These are phyloP conservation scores for Acropternis orthonyx DNA, from an alignment of 2,797 vertebrate species.

Conservation along the genomic window DNA sequence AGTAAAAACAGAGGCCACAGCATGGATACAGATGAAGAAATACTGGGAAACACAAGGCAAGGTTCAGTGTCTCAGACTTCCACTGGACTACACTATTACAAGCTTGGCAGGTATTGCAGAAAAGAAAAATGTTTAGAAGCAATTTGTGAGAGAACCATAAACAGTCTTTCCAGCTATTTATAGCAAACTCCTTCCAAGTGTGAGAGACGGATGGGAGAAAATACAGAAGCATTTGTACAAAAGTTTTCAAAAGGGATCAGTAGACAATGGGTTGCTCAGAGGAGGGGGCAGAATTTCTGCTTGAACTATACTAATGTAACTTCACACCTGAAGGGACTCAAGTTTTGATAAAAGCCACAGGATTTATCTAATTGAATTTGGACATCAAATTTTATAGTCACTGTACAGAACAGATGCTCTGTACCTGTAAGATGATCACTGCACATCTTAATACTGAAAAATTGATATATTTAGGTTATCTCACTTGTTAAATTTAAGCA, in stretches of 20 bases:
- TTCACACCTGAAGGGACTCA: not conserved
- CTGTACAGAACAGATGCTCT: not conserved
- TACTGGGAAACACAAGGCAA: not conserved
- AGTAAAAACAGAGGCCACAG: not conserved
- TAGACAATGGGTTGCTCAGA: accelerated
- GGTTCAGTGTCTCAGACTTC: not conserved
- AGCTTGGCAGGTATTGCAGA: not conserved
- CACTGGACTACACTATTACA: not conserved
- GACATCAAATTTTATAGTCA: not conserved
- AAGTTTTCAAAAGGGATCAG: not conserved
- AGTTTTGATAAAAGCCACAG: not conserved
- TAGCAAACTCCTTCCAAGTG: not conserved
- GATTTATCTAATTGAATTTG: not conserved
- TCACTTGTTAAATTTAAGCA: not conserved
- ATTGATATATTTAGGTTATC: not conserved
- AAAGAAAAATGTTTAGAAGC: not conserved
- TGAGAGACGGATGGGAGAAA: not conserved
- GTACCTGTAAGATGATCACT: not conserved
- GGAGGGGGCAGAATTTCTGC: not conserved
- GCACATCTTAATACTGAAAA: not conserved
- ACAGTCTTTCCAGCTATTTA: not conserved
- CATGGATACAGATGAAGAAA: not conserved
- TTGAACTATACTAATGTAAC: not conserved
- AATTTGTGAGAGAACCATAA: not conserved
- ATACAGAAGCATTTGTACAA: not conserved